Evolutionary conservation across 2,888 invertebrate genomes (phyloP).

Genomic region (Synergus umbraculus): DNA sequence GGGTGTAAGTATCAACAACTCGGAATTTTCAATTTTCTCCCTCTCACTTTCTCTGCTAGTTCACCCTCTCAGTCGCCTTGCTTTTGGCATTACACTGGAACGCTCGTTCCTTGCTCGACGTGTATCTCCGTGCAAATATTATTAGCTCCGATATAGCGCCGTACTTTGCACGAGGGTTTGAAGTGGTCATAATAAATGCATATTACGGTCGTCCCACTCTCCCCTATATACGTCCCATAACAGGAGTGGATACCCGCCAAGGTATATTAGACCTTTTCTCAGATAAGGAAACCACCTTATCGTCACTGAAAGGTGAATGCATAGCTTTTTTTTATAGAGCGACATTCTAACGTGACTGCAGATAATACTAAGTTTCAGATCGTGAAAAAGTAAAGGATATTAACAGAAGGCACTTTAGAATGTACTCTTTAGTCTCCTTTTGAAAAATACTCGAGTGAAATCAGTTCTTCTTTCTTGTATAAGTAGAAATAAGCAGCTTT

Average conservation of each 20-base stretch:
- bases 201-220: constrained; percentile 56
- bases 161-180: constrained; percentile 57
- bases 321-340: constrained; percentile 20
- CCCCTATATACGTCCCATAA: constrained; percentile 42
- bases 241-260: constrained; percentile 41
- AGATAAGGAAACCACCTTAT: constrained; percentile 54
- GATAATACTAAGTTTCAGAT: constrained; percentile 15
- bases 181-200: constrained; percentile 64
- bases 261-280: constrained; percentile 50
- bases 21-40: constrained; percentile 38
- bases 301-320: constrained; percentile 19
- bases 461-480: constrained; percentile 34
- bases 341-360: background rate
- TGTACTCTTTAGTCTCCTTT: background rate
- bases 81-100: constrained; percentile 46
- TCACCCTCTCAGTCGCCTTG: constrained; percentile 27
- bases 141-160: constrained; percentile 48
- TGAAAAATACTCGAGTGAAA: constrained; percentile 44
- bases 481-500: constrained; percentile 50
- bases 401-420: constrained; percentile 13
- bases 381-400: background rate
- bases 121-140: constrained; percentile 51
- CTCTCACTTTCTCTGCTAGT: constrained; percentile 20
- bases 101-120: constrained; percentile 47
- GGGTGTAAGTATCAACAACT: constrained; percentile 25